Percentiles rank a stretch among this genome's conserved stretches.
phyloP scores from a whole-genome alignment of 2,888 invertebrate species.

The Trachelus troglodyta region DNA sequence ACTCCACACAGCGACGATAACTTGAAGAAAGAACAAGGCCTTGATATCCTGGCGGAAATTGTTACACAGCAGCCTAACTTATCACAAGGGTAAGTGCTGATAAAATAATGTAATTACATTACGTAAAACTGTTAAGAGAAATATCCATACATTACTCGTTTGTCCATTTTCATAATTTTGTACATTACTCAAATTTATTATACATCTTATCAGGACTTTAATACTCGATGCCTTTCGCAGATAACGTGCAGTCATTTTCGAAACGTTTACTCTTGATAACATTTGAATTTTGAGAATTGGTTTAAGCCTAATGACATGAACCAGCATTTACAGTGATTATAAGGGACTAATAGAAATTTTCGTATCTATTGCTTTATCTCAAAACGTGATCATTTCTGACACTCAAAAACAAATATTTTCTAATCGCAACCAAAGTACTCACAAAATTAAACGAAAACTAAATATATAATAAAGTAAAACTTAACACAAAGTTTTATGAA shows the following conservation, averaged over 20 bases:
- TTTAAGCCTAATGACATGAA: not conserved
- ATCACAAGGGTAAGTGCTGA: conserved; percentile 57
- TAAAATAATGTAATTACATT: not conserved
- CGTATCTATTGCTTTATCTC: not conserved
- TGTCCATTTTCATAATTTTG: not conserved
- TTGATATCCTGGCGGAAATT: conserved; percentile 53
- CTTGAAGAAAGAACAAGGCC: conserved; percentile 28
- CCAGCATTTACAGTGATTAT: not conserved
- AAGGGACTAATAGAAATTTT: not conserved
- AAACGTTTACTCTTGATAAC: not conserved
- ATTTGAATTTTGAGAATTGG: not conserved
- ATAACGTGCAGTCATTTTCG: not conserved
- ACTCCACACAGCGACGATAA: conserved; percentile 23
- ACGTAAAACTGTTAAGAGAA: not conserved
- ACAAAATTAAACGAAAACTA: not conserved
- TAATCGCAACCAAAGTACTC: not conserved
- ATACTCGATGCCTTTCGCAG: not conserved
- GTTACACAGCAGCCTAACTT: conserved; percentile 58
- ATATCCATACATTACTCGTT: not conserved
- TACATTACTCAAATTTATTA: not conserved
- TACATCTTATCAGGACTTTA: not conserved
- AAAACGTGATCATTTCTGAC: not conserved
- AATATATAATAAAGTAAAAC: not conserved
- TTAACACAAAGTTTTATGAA: no score
- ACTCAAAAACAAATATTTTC: not conserved